Base-by-base conservation (phyloP, 2,113 vertebrate genomes). In the Callorhinus ursinus region DNA sequence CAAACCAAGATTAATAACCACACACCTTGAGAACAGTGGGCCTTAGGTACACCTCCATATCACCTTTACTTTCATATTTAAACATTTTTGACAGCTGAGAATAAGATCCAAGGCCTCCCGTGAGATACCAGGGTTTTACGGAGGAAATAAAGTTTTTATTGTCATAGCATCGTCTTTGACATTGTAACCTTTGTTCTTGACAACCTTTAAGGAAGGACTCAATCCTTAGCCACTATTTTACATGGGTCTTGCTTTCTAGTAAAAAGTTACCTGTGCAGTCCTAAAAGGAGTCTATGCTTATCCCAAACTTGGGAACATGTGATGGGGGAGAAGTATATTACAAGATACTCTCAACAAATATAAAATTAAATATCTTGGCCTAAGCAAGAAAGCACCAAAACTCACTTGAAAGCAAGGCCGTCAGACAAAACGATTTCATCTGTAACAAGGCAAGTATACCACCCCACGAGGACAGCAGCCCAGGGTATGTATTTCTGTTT, bases 131-230 rank as follows among this genome's bases (percentile, higher is more conserved):
- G 96, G 95, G 86, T 96, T 96, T 98, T 95, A 55, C 7, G 93
- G 88, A 98, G 95, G 92, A 96, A 98, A 97, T 96, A 88, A 93
- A 97, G 96, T 98, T 98, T 98, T 98, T 91, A 96, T 97, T 97
- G 95, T 95, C 95, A 96, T 97, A 97, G 92, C 93, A 98, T 97
- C 95, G 98, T 98, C 98, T 97, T 97, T 98, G 96, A 96, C 98
- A 98, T 97, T 96, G 97, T 90, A 74, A 91, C 71, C 85, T 69
- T 97, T 98, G 98, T 98, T 96, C 97, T 95, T 98, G 96, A 90
- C 97, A 98, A 98, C 93, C 91, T 98, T 98, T 96, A 98, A 92
- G 95, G 94, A 97, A 92, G 97, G 97, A 97, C 89, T 97, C 84
- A 79, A 42, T 55, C 7, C 0, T 98, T 96, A 97, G 96, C 89